phyloP scores from a whole-genome alignment of 2,888 invertebrate species.

The Onchidella celtica region DNA sequence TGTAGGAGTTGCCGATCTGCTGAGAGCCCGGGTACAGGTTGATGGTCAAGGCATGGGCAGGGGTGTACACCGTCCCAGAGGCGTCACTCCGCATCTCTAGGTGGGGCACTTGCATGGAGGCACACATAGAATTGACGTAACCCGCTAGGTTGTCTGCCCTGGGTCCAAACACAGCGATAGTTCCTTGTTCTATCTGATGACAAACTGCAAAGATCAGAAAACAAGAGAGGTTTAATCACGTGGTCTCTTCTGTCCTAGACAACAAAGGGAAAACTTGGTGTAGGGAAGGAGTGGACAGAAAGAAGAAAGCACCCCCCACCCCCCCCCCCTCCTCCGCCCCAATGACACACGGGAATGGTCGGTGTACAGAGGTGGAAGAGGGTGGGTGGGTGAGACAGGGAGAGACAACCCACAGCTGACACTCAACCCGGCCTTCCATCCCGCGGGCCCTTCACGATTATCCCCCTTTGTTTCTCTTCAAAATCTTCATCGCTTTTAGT shows the following conservation, averaged over 20 bases:
- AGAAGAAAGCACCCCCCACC: background rate
- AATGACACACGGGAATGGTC: constrained; percentile 5
- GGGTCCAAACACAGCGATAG: constrained; percentile 93
- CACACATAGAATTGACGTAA: constrained; percentile 91
- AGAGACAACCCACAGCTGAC: too few relatives aligned
- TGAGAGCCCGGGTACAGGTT: constrained; percentile 89
- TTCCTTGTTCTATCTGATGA: constrained; percentile 83
- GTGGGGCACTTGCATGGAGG: constrained; percentile 91
- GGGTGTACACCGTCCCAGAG: constrained; percentile 47
- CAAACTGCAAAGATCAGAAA: constrained; percentile 75
- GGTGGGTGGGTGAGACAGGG: too few relatives aligned
- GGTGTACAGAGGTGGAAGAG: background rate
- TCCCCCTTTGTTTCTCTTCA: too few relatives aligned
- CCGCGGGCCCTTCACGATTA: too few relatives aligned
- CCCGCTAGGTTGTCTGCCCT: constrained; percentile 85
- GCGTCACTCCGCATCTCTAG: constrained; percentile 86
- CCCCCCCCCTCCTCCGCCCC: background rate
- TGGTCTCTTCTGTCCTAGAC: too few relatives aligned
- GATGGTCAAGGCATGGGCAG: constrained; percentile 90
- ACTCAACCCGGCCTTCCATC: too few relatives aligned
- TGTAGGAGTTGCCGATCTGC: constrained; percentile 89
- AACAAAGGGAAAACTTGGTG: too few relatives aligned
- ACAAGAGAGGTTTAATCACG: too few relatives aligned
- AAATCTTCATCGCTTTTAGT: too few relatives aligned
- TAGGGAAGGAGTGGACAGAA: too few relatives aligned